These are phyloP conservation scores for Zosterops japonicus DNA, from an alignment of 2,113 vertebrate genomes.

Conservation along the genomic window DNA sequence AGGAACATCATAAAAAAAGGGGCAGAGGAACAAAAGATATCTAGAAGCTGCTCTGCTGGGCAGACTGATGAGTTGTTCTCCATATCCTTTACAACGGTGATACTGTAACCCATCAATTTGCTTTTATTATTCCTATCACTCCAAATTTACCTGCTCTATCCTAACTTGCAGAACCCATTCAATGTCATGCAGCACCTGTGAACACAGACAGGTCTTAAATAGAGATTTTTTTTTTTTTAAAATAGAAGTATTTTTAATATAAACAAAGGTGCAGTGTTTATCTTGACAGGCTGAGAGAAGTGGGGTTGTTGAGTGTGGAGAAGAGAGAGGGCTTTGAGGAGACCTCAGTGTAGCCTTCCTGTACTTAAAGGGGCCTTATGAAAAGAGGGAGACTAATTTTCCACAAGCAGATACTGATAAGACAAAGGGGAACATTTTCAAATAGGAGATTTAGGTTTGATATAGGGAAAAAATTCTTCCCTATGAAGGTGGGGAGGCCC, in stretches of 20 bases:
- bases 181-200: not conserved
- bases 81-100: rapidly evolving
- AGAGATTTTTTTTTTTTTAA: not conserved
- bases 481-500: rapidly evolving
- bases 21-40: not conserved
- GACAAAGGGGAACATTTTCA: not conserved
- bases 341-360: not conserved
- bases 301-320: not conserved
- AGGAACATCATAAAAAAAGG: not conserved
- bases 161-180: not conserved
- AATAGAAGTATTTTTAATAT: too few relatives aligned
- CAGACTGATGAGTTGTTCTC: not conserved
- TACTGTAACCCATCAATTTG: not conserved
- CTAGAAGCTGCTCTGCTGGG: not conserved
- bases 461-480: not conserved
- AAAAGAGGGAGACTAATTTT: not conserved
- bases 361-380: too few relatives aligned
- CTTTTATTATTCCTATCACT: rapidly evolving
- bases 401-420: not conserved
- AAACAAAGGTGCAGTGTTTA: not conserved
- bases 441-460: not conserved
- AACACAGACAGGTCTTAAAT: not conserved
- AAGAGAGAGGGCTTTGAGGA: not conserved
- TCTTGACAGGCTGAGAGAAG: not conserved
- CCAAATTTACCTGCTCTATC: not conserved